Base-by-base conservation (phyloP, 2,797 vertebrate genomes). In the Falco peregrinus region DNA sequence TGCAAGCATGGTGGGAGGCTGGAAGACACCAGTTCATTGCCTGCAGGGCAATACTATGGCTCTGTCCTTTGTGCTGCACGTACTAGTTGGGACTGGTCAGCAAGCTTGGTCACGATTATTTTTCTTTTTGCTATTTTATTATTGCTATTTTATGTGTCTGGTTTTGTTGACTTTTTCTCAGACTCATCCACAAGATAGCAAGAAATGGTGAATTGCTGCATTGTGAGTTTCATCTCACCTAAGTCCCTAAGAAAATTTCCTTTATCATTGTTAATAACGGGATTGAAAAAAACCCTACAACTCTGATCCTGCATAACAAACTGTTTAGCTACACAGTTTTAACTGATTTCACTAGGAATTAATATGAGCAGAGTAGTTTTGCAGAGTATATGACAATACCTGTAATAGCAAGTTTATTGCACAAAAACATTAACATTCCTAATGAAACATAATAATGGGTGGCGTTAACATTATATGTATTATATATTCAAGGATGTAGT, bases 61-160 rank as follows among this genome's bases (percentile, higher is more conserved):
- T 89, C 84, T 61, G 67, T 64, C 91, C 93, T n/a, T 65, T 22
- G 76, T 77, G 85, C 71, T 77, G 84, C 67, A 41, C 2, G 1
- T 13, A 1, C 39, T 2, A 3, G 35, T 5, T 10, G 28, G 10
- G 3, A 1, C 69, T 5, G 76, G 15, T 13, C 80, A 5, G 70
- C 74, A 1, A 11, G 43, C 69, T 5, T 5, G 61, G 1, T 50
- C 65, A 3, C 47, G 33, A 2, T 61, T 43, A 43, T 43, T 43
- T 43, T 15, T 43, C 16, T 43, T 43, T 43, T 43, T 43, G 41
- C 41, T 43, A 43, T 35, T 65, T 3, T 8, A 1, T 9, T 31
- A 3, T 1, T 29, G 76, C 33, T 37, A 0, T 10, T 45, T 31
- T 3, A 2, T 5, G 26, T 24, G 11, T 39, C 53, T 56, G 33